phyloP scores from a whole-genome alignment of 2,888 invertebrate genomes.

The Uropetala carovei region DNA sequence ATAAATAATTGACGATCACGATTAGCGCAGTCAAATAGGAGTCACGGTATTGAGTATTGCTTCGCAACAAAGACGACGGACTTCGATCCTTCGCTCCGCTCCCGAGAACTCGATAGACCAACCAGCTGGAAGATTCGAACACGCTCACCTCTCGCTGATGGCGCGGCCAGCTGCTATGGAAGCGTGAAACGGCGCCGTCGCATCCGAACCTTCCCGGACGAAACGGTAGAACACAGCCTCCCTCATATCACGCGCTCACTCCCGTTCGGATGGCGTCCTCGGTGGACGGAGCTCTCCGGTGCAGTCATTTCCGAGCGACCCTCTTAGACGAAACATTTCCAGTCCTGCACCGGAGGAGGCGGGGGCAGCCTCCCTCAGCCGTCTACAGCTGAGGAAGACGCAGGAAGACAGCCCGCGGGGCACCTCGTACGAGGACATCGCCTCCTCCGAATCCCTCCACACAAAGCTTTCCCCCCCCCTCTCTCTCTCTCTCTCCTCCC shows the following conservation, averaged over 20 bases:
- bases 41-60: not conserved
- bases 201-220: not conserved
- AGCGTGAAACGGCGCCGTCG: not conserved
- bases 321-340: too few species aligned
- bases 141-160: not conserved
- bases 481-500: too few species aligned
- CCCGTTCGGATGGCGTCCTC: too few species aligned
- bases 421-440: not conserved
- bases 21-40: not conserved
- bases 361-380: too few species aligned
- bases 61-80: not conserved
- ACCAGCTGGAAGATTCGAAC: not conserved
- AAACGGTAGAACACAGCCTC: not conserved
- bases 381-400: not conserved
- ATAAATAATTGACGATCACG: not conserved
- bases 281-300: too few species aligned
- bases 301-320: too few species aligned
- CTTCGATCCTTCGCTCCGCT: not conserved
- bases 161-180: not conserved
- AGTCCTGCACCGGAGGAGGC: too few species aligned
- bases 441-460: not conserved
- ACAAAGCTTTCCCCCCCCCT: too few species aligned
- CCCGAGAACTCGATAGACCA: not conserved
- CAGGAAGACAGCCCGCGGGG: not conserved
- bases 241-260: not conserved